A percentile compares a stretch with the other conserved stretches of the same genome.
phyloP scores from a whole-genome alignment of 2,888 invertebrate genomes.

The Coleophora deauratella region DNA sequence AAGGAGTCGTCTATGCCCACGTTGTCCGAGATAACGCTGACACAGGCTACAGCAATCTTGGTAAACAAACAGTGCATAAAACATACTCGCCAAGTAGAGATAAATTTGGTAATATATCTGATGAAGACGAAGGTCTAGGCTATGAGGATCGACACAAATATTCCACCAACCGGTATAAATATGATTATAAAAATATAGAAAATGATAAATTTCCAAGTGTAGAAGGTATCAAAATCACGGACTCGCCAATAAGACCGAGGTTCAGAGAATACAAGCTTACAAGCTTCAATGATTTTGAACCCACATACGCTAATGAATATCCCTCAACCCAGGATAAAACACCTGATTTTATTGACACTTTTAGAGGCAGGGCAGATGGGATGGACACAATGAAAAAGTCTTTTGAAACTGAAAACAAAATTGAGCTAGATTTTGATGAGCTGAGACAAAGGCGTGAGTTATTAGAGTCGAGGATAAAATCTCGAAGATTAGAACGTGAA shows the following conservation, averaged over 20 bases:
- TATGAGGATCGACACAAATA: constrained; percentile 76
- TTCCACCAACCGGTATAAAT: constrained; percentile 46
- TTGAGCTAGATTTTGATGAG: constrained; percentile 71
- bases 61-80: constrained; percentile 70
- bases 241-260: constrained; percentile 77
- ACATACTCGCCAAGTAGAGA: constrained; percentile 60
- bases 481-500: constrained; percentile 66
- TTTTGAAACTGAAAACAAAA: constrained; percentile 51
- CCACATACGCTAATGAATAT: constrained; percentile 63
- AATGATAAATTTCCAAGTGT: constrained; percentile 56
- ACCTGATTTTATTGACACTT: constrained; percentile 48
- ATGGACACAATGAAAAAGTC: constrained; percentile 76
- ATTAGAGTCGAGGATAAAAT: constrained; percentile 83
- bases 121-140: constrained; percentile 87
- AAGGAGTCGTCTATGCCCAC: constrained; percentile 84
- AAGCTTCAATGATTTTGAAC: constrained; percentile 66
- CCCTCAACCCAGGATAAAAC: constrained; percentile 37
- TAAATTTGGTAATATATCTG: constrained; percentile 75
- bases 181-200: constrained; percentile 65
- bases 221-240: constrained; percentile 61
- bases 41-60: constrained; percentile 30
- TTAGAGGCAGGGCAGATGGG: constrained; percentile 78
- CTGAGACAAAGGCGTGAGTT: constrained; percentile 82
- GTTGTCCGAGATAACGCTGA: constrained; percentile 72
- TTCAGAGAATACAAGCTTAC: constrained; percentile 74